Base-by-base conservation (phyloP, 1,140 invertebrate genomes). In the Acromyrmex charruanus region DNA sequence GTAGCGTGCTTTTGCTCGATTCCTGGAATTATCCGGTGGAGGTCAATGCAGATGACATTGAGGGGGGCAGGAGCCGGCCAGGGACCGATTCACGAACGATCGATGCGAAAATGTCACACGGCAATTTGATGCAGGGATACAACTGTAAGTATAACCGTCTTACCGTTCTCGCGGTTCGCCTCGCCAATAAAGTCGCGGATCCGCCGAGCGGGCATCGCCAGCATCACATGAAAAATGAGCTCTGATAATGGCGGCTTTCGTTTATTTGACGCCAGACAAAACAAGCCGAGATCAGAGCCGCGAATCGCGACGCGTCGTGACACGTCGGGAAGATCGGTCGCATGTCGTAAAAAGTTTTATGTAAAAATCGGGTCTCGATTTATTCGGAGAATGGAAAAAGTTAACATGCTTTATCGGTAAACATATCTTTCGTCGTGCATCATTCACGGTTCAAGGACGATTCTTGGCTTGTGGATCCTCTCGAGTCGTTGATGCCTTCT, bases 241-340 rank as follows among this genome's bases (percentile, higher is more conserved):
- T 88, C 85, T 92, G 89, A 92, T 92, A 91, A 94, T 94, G 93
- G 93, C 94, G 92, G 91, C 92, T 94, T 94, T 94, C 93, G 91
- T 94, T 94, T 94, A 94, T 94, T 94, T 94, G 87, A 90, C 58
- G 66, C 44, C 51, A 63, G 74, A 79, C 63, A 85, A 88, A 93
- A 92, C 31, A 89, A 93, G 71, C 88, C 82, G 89, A 91, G 87
- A 16, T 9, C 12, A 51, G 87, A 51, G 51, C 39, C 49, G 88
- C 72, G 84, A 81, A 53, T 89, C 85, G 66, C 75, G 75, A 65
- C 18, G 74, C 21, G 35, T 14, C 44, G n/a, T 82, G 68, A 80
- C 39, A 55, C 58, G 18, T 51, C 55, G 55, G 21, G 21, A 12
- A 16, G 65, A 68, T 81, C 25, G 49, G 31, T 85, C 72, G n/a